Evolutionary conservation across 1,140 invertebrate genomes (phyloP), one percentile per base, ranked within the genome.

Genomic region (Gryon sp.): DNA sequence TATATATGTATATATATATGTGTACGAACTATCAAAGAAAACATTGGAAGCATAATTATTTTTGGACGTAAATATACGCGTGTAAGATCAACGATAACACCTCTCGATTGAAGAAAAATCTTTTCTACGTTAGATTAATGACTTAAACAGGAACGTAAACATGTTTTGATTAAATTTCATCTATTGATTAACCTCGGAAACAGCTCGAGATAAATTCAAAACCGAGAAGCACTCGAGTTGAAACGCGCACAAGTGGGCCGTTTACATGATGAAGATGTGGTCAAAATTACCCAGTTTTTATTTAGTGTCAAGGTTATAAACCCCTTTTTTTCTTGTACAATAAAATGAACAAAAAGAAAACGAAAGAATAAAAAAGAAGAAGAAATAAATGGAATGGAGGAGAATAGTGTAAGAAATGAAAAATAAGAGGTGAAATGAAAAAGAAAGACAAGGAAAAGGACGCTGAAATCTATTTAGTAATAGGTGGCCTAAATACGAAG

Each of bases 401-500:
- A 8, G 0, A 1, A 12, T 19, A n/a, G 4, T 11, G 11, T 2
- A 32, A 32, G 4, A 32, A 32, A 32, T 8, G 52, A 69, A 24
- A 20, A 14, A 59, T 50, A 38, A 60, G 53, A 18, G 24, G 28
- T 16, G 50, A 57, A 15, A 34, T 34, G 22, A 53, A 48, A 45
- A 43, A 59, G 46, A 40, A 38, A 14, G 14, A 18, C 55, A 55
- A 46, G 48, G 60, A 66, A 74, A 63, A 68, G 53, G 43, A 28
- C 46, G 43, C 16, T 22, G 43, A 45, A 59, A 65, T 65, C 36
- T 72, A 72, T 72, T 28, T 66, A 63, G 74, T 45, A 55, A 48
- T 38, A 41, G 60, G 41, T 77, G 74, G 74, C 74, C 74, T 72
- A 65, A 72, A 77, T 77, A 72, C 74, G 43, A 65, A 70, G 59